Base-by-base conservation (phyloP, 2,113 vertebrate species). In the Galeopterus variegatus region DNA sequence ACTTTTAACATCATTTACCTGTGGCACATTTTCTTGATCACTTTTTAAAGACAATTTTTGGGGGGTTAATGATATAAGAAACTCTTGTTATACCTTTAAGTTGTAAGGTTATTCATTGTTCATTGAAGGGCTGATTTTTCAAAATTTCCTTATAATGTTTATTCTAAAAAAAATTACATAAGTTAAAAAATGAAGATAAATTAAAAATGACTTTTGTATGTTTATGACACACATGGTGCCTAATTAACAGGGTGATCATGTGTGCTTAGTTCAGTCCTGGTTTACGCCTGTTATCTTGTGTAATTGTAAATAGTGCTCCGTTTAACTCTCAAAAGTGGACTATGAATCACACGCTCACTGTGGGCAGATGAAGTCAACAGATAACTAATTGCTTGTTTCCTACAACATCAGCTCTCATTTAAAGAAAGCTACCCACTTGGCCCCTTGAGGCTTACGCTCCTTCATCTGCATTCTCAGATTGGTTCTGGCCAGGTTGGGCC, bases 31-130 rank as follows among this genome's bases (percentile, higher is more conserved):
- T 91, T 81, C 81, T 77, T n/a, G 11, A 41, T 69, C 52, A 76
- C 52, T 36, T 60, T 70, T 62, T 69, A 69, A 83, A 60, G 33
- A 41, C 41, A 41, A 41, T 41, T 36, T 36, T 36, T 70, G 19
- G 9, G n/a, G 56, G 23, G 19, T 76, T 67, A 87, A 87, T 94
- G 75, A 89, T 10, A 52, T 67, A 77, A 89, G 70, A 87, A 72
- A 31, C 4, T 50, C 36, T 77, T 69, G 33, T 67, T 88, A 24
- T 69, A 92, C 8, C 10, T 76, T 88, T 94, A 88, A 83, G 45
- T 92, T 83, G 33, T 62, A 48, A 92, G 86, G 13, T 83, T 75
- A 33, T 41, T 45, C 18, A 77, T 50, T 65, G 23, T 76, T 67
- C 33, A n/a, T 65, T 72, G 64, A 41, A 41, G 41, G 41, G 4